Percentiles rank a stretch among this genome's conserved stretches.
Evolutionary conservation across 2,888 invertebrate genomes (phyloP).

Genomic region (Andrena praecox): DNA sequence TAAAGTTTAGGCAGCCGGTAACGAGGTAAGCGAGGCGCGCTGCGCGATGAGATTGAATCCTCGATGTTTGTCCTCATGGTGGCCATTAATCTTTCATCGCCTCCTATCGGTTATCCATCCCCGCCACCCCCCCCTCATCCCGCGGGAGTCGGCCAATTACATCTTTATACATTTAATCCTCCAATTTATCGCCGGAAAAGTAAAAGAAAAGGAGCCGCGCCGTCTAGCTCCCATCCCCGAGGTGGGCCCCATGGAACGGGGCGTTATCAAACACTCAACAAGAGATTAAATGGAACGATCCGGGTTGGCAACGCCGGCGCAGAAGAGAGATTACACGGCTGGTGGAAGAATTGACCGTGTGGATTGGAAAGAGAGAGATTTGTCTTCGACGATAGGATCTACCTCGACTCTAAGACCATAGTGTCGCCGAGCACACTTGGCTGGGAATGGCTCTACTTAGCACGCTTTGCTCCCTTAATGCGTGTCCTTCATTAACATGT

Average conservation of each 20-base stretch:
- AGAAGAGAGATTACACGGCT: constrained; percentile 37
- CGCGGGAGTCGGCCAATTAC: constrained; percentile 28
- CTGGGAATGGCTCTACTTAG: constrained; percentile 22
- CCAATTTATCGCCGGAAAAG: constrained; percentile 29
- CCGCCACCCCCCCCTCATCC: too few species aligned
- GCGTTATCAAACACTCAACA: constrained; percentile 54
- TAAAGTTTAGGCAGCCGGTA: constrained; percentile 65
- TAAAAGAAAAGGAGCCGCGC: constrained; percentile 5
- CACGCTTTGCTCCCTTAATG: constrained; percentile 39
- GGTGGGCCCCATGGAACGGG: constrained; percentile 6
- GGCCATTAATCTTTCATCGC: constrained; percentile 23
- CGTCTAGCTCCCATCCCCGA: constrained; percentile 18
- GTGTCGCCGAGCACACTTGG: constrained; percentile 30
- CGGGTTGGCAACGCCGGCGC: constrained; percentile 17
- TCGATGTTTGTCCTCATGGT: constrained; percentile 30
- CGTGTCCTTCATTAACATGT: constrained; percentile 43
- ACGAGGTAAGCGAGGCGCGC: constrained; percentile 49
- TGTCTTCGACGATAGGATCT: constrained; percentile 57
- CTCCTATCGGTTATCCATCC: background rate
- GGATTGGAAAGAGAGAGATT: constrained; percentile 57
- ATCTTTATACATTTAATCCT: constrained; percentile 47
- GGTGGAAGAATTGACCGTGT: constrained; percentile 60
- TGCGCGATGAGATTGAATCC: constrained; percentile 61
- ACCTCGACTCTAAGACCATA: constrained; percentile 5
- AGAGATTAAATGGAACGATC: constrained; percentile 59